Conservation (phyloP, 2,113 vertebrate genomes). For the Hydropotes inermis region DNA sequence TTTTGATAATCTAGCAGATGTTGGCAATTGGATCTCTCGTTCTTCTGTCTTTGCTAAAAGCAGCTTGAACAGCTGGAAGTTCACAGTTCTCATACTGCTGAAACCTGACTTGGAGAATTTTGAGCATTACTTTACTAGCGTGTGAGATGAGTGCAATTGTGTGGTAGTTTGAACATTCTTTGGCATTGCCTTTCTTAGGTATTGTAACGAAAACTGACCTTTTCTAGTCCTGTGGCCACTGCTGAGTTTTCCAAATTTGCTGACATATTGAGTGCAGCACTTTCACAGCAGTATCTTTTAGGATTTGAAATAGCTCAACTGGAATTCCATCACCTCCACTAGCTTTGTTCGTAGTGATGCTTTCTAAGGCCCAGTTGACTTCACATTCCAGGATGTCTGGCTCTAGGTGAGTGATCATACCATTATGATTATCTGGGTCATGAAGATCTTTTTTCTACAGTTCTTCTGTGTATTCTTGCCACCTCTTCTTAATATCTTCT, state of each 20-base stretch:
- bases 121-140: neutral
- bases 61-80: neutral
- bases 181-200: neutral
- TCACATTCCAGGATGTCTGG: neutral
- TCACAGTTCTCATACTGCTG: neutral
- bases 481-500: neutral
- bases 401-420: neutral
- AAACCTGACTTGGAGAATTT: neutral
- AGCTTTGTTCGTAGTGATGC: neutral
- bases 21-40: neutral
- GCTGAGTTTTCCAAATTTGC: neutral
- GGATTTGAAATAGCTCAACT: neutral
- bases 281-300: neutral
- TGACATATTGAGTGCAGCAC: neutral
- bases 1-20: neutral
- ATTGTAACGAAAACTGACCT: neutral
- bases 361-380: neutral
- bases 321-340: neutral
- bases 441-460: neutral
- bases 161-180: neutral
- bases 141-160: neutral
- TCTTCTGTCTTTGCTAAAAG: neutral
- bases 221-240: neutral
- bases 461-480: neutral
- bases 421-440: neutral